Base-by-base conservation (phyloP, 2,888 invertebrate genomes). In the Pseudolycoriella hygida region DNA sequence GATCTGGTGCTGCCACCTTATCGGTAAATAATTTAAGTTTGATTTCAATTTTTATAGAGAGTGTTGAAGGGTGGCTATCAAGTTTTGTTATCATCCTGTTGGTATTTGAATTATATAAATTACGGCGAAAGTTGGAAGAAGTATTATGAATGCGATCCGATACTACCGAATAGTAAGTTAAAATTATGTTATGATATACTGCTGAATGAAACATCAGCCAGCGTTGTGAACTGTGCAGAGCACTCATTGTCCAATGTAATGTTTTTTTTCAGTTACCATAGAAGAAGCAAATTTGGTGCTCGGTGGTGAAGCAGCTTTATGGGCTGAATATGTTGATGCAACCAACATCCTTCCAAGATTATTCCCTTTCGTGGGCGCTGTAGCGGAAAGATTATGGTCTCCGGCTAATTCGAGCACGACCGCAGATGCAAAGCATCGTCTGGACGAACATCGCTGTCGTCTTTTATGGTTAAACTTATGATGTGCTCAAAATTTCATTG, bases 301-400 rank as follows among this genome's bases (percentile, higher is more conserved):
- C 20, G 86, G 86, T 11, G 84, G 85, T 2, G 82, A 84, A 59
- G 78, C 80, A 1, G 80, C 81, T 53, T 76, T 86, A 74, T 85
- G 84, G 84, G 72, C 74, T 14, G 84, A 85, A 61, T 74, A 69
- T 52, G 80, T 81, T 2, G 80, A 85, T 58, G 55, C 58, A 44
- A 55, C 58, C 44, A 66, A 64, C 49, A 50, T 64, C 8, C 52
- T 60, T n/a, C 53, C 58, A 17, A 3, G 18, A 51, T 67, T 79
- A 15, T 84, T 82, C 79, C 84, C 84, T 0, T 66, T 82, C 52
- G 81, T 80, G 3, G 71, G 76, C 20, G 80, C 80, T 1, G 70
- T 74, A 0, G 84, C 81, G 1, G 85, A 86, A 60, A 69, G 77
- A 49, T 66, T 86, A 3, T 86, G 40, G 40, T 40, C 40, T 11